Evolutionary conservation across 2,113 vertebrate species (phyloP).

Genomic region (Calonectris borealis): DNA sequence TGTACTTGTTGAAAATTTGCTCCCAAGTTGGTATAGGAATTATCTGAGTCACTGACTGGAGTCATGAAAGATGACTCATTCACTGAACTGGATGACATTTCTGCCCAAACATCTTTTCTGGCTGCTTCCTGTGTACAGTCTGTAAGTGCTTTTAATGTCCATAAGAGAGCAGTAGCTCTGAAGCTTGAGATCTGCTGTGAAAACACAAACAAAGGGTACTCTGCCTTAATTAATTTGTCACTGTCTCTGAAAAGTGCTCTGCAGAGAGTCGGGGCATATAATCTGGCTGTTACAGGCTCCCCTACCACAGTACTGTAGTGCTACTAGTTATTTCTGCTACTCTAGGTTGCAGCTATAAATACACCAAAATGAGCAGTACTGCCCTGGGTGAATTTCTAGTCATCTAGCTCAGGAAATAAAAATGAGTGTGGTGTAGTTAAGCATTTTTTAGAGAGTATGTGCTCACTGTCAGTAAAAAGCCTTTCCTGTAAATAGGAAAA

Average conservation of each 20-base stretch:
- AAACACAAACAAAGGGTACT: neutral
- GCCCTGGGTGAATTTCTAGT: neutral
- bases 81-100: constrained; percentile 29
- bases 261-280: neutral
- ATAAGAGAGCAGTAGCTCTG: neutral
- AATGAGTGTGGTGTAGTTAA: neutral
- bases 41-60: constrained; percentile 54
- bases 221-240: neutral
- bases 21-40: constrained; percentile 22
- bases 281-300: neutral
- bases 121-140: constrained; percentile 13
- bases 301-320: neutral
- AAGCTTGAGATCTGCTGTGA: neutral
- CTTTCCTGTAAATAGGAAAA: neutral
- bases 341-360: neutral
- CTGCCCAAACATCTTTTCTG: constrained; percentile 24
- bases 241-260: neutral
- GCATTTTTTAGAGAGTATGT: neutral
- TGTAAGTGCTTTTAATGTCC: constrained; percentile 5
- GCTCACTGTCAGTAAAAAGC: neutral
- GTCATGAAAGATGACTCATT: constrained; percentile 47
- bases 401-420: neutral
- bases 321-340: neutral
- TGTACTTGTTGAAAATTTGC: neutral
- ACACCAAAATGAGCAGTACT: neutral